A percentile compares a stretch with the other conserved stretches of the same genome.
phyloP scores from a whole-genome alignment of 2,797 vertebrate genomes.

The Eurystomus glaucurus region DNA sequence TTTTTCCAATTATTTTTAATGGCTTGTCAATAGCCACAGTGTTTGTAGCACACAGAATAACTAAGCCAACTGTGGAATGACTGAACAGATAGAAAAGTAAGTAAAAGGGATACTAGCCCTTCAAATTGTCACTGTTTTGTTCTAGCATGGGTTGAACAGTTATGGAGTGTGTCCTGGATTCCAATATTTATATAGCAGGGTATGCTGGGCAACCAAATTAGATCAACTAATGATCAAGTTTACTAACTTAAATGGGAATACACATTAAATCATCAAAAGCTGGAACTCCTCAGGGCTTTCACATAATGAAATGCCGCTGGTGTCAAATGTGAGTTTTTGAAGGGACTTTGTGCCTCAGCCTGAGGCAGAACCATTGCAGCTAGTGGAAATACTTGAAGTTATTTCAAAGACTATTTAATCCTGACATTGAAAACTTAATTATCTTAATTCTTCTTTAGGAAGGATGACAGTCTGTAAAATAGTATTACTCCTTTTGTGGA shows the following conservation, averaged over 20 bases:
- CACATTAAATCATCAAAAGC: neutral
- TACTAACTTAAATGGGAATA: neutral
- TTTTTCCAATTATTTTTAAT: neutral
- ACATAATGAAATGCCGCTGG: neutral
- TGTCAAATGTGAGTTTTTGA: neutral
- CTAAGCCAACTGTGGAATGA: neutral
- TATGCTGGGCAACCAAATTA: neutral
- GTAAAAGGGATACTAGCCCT: neutral
- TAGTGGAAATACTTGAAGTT: neutral
- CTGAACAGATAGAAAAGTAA: neutral
- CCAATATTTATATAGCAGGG: neutral
- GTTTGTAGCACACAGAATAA: neutral
- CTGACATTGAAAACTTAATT: neutral
- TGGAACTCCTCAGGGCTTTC: neutral
- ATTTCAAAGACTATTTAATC: neutral
- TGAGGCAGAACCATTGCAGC: neutral
- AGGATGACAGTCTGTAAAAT: neutral
- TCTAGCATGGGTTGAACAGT: neutral
- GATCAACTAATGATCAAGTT: neutral
- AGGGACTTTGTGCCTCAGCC: neutral
- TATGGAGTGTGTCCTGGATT: neutral
- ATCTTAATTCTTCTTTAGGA: neutral
- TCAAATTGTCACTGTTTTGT: neutral
- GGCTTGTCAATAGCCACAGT: neutral
- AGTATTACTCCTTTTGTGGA: neutral